These are phyloP conservation scores for Polypedilum vanderplanki DNA, from an alignment of 1,140 invertebrate species.

Conservation along the genomic window DNA sequence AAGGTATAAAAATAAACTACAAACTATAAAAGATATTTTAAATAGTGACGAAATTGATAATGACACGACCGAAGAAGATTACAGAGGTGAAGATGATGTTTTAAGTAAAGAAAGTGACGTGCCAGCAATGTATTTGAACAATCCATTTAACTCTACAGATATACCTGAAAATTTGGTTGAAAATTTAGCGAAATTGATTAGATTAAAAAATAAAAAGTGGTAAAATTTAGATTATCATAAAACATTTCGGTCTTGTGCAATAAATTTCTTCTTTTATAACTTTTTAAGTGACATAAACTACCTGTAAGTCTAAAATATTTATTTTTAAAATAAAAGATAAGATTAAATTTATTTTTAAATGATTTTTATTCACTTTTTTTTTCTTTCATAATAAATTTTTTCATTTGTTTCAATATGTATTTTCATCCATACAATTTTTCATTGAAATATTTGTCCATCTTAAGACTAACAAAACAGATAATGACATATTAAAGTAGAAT, in stretches of 20 bases:
- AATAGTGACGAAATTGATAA: background rate
- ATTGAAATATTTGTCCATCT: slow-evolving; percentile 13
- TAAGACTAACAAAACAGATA: slow-evolving; percentile 16
- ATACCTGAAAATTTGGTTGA: background rate
- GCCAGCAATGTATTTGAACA: background rate
- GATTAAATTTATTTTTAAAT: background rate
- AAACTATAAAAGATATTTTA: background rate
- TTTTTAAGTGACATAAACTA: background rate
- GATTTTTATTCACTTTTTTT: slow-evolving; percentile 10
- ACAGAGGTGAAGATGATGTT: background rate
- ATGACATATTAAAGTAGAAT: slow-evolving; percentile 7
- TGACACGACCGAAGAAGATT: background rate
- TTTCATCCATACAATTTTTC: slow-evolving; percentile 21
- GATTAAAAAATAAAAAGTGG: background rate
- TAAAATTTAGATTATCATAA: background rate
- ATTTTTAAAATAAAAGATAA: background rate
- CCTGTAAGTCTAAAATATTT: background rate
- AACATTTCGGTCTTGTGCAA: background rate
- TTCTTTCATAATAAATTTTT: slow-evolving; percentile 28
- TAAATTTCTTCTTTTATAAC: background rate
- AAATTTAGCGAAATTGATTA: slow-evolving; percentile 1
- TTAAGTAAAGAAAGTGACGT: background rate
- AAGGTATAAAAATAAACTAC: background rate
- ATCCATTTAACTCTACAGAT: background rate
- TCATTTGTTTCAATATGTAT: slow-evolving; percentile 15